These are phyloP conservation scores for Psix sp. DNA, from an alignment of 1,140 invertebrate species.

Conservation along the genomic window DNA sequence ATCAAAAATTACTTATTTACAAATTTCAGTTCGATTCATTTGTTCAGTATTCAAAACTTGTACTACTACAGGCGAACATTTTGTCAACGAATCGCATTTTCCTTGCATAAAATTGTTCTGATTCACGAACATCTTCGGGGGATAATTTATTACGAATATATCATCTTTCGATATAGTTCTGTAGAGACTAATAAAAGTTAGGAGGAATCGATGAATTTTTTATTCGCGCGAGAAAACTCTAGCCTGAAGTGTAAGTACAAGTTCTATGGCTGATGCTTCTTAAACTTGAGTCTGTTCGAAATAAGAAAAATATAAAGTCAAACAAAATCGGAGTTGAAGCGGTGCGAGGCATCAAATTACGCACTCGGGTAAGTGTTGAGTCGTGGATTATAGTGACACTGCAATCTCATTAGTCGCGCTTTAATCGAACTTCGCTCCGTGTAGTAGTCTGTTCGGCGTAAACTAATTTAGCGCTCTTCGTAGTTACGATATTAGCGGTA, in stretches of 20 bases:
- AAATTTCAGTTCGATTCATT: too few relatives aligned
- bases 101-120: too few relatives aligned
- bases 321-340: not conserved
- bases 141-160: too few relatives aligned
- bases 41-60: too few relatives aligned
- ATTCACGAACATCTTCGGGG: too few relatives aligned
- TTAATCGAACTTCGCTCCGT: conserved; percentile 33
- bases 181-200: too few relatives aligned
- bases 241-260: not conserved
- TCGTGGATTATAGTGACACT: conserved; percentile 3
- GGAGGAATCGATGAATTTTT: too few relatives aligned
- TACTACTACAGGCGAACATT: too few relatives aligned
- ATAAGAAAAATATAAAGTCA: not conserved
- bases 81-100: too few relatives aligned
- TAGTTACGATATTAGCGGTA: conserved; percentile 71
- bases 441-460: conserved; percentile 7
- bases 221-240: not conserved
- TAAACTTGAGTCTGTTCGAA: conserved; percentile 2
- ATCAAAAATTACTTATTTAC: too few relatives aligned
- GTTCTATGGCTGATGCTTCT: conserved; percentile 22
- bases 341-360: conserved; percentile 2
- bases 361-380: not conserved
- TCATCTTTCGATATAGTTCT: too few relatives aligned
- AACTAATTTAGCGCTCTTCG: conserved; percentile 36
- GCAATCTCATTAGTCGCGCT: conserved; percentile 30